phyloP scores from a whole-genome alignment of 2,888 invertebrate species.

The Drepana falcataria region DNA sequence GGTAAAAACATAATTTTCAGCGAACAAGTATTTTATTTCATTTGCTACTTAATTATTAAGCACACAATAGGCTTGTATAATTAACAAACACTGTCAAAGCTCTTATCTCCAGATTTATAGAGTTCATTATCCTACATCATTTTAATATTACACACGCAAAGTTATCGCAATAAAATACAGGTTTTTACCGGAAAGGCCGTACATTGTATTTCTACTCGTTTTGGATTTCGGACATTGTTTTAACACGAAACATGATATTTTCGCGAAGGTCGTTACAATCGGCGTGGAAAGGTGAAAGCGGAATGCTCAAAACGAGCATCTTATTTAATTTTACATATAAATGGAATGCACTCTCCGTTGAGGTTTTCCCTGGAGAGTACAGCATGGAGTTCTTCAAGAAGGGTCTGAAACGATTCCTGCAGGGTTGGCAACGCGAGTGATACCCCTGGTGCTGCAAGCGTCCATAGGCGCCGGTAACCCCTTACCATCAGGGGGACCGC shows the following conservation, averaged over 20 bases:
- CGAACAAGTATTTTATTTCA: not conserved
- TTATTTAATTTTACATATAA: too few species aligned
- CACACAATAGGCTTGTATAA: conserved; percentile 5
- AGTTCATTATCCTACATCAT: not conserved
- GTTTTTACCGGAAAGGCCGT: not conserved
- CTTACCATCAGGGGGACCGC: too few species aligned
- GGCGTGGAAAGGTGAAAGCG: not conserved
- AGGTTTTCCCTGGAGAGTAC: too few species aligned
- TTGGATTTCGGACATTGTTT: not conserved
- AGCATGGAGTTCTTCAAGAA: too few species aligned
- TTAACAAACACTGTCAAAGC: too few species aligned
- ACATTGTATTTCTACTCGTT: not conserved
- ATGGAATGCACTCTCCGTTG: too few species aligned
- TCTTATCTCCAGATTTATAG: not conserved
- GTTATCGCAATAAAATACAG: not conserved
- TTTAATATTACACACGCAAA: not conserved
- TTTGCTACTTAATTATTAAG: not conserved
- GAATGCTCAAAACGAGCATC: not conserved
- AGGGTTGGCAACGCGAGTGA: too few species aligned
- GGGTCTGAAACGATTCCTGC: too few species aligned
- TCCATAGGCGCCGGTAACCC: too few species aligned
- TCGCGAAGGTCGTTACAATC: not conserved
- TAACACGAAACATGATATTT: conserved; percentile 1
- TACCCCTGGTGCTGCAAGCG: too few species aligned
- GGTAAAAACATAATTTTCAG: not conserved